Conservation (phyloP, 2,797 vertebrate species). For the Catostomus latipinnis region DNA sequence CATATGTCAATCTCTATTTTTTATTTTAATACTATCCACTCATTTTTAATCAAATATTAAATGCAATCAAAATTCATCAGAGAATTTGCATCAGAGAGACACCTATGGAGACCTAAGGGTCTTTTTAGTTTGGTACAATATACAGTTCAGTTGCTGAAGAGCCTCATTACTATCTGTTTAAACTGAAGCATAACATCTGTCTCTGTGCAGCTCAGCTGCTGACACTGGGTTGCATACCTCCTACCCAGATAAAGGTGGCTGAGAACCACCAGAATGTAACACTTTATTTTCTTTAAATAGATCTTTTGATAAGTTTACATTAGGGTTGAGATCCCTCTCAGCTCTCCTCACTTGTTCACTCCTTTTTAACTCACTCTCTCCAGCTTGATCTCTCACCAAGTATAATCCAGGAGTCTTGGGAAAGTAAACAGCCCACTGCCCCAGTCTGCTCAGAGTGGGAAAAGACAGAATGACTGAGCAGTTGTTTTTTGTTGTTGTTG, state of each 20-base stretch:
- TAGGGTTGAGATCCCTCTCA: constrained; percentile 13
- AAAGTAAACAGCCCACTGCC: constrained; percentile 71
- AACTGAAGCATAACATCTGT: constrained; percentile 10
- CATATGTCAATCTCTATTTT: too few species aligned
- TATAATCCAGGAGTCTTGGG: constrained; percentile 72
- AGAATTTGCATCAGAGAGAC: background rate
- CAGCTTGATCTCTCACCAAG: constrained; percentile 52
- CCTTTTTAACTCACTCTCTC: constrained; percentile 46
- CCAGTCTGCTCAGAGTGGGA: background rate
- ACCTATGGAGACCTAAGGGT: background rate
- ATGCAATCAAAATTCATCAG: background rate
- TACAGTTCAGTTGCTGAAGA: constrained; percentile 6
- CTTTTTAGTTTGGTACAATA: background rate
- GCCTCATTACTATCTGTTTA: background rate
- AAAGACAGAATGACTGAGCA: too few species aligned
- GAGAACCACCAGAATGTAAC: constrained; percentile 37
- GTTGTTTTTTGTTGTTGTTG: constrained; percentile 9
- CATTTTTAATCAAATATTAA: too few species aligned
- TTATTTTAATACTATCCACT: too few species aligned
- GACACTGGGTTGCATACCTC: constrained; percentile 13
- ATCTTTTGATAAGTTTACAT: constrained; percentile 39
- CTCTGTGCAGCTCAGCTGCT: background rate
- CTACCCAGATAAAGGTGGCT: constrained; percentile 23
- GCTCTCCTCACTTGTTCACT: background rate
- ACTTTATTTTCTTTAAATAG: constrained; percentile 45